Conservation (phyloP, 1,140 invertebrate genomes). For the Cotesia glomerata region DNA sequence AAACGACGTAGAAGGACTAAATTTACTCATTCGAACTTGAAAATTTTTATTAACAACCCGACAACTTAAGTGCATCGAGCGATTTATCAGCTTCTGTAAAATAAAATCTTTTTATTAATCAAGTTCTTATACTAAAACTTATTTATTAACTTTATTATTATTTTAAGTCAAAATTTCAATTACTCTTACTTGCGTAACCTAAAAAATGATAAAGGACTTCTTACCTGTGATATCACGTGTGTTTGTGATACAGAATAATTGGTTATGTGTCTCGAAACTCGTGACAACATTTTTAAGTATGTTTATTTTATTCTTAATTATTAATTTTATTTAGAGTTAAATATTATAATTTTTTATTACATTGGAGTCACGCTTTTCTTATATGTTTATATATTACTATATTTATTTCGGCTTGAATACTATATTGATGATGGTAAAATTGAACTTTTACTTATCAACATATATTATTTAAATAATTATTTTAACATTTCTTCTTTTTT, state of each 20-base stretch:
- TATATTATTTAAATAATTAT: no score
- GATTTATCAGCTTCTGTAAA: conserved; percentile 21
- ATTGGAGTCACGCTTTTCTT: no score
- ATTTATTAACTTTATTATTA: no score
- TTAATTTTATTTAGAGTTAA: no score
- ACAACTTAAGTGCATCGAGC: conserved; percentile 25
- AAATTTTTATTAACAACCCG: not conserved
- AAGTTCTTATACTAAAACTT: no score
- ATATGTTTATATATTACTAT: no score
- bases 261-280: conserved; percentile 25
- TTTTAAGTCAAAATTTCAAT: not conserved
- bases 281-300: conserved; percentile 22
- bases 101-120: not conserved
- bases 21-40: not conserved
- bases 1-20: not conserved
- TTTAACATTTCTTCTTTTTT: no score
- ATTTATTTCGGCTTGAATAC: no score
- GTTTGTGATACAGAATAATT: conserved; percentile 18
- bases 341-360: no score
- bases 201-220: not conserved
- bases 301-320: no score
- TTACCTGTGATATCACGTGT: conserved; percentile 28
- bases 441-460: no score
- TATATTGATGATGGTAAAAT: no score
- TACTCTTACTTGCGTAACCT: conserved; percentile 27